Evolutionary conservation across 2,113 vertebrate species (phyloP).

Genomic region (Panthera leo): DNA sequence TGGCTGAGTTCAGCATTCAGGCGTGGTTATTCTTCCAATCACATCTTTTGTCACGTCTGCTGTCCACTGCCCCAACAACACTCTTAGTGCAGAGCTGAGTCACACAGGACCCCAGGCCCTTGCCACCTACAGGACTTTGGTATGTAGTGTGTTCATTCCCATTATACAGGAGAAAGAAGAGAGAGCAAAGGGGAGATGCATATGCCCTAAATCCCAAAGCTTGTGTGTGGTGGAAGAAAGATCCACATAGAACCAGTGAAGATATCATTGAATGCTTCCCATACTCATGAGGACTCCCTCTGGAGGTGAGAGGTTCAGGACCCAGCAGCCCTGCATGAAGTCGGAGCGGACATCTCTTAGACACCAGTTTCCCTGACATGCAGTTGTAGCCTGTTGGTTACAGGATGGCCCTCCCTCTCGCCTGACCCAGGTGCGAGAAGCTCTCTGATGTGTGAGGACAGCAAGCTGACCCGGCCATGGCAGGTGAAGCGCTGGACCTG

Average conservation of each 20-base stretch:
- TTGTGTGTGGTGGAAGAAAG: neutral
- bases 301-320: neutral
- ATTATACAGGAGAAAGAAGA: neutral
- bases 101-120: accelerated
- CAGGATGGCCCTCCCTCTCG: neutral
- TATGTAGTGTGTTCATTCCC: accelerated
- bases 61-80: accelerated
- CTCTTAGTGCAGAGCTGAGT: accelerated
- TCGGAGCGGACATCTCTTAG: accelerated
- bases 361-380: neutral
- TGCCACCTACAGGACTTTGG: accelerated
- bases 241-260: accelerated
- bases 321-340: accelerated
- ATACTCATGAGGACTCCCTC: accelerated
- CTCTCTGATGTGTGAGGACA: neutral
- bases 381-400: accelerated
- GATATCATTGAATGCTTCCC: accelerated
- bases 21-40: accelerated
- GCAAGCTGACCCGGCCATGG: neutral
- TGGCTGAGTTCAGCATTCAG: accelerated
- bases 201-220: neutral
- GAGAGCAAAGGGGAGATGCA: accelerated
- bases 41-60: accelerated
- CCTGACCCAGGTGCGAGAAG: neutral
- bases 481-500: constrained; percentile 35